Percentiles rank a stretch among this genome's conserved stretches.
phyloP scores from a whole-genome alignment of 1,140 invertebrate species.

The Drosophila melanica region DNA sequence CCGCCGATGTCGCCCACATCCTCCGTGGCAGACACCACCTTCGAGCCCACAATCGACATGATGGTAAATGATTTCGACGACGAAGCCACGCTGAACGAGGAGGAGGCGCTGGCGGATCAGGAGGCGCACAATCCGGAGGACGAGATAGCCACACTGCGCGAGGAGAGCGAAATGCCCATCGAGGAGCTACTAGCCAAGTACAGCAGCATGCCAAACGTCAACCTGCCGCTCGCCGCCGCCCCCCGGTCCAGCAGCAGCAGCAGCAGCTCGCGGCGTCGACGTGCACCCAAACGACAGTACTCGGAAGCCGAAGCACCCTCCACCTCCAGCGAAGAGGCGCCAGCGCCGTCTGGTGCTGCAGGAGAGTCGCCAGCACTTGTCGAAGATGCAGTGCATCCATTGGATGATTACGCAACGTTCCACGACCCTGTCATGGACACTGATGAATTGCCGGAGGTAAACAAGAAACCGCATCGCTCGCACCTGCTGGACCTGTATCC shows the following conservation, averaged over 20 bases:
- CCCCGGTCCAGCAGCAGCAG: slow-evolving; percentile 29
- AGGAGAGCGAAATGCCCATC: slow-evolving; percentile 96
- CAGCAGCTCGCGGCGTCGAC: slow-evolving; percentile 19
- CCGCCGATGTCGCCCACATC: slow-evolving; percentile 63
- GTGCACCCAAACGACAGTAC: slow-evolving; percentile 49
- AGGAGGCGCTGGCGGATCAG: slow-evolving; percentile 95
- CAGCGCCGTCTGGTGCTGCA: background rate
- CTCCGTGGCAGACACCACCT: slow-evolving; percentile 81
- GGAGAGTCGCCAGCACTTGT: background rate
- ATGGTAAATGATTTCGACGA: slow-evolving; percentile 98
- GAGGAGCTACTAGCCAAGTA: slow-evolving; percentile 92
- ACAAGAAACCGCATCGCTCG: slow-evolving; percentile 72
- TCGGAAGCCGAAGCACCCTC: slow-evolving; percentile 26
- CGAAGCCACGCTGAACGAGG: slow-evolving; percentile 97
- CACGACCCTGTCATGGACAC: background rate
- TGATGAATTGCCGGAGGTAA: slow-evolving; percentile 29
- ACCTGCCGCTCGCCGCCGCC: slow-evolving; percentile 23
- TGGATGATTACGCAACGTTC: slow-evolving; percentile 2
- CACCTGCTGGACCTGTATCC: slow-evolving; percentile 76
- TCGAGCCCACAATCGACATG: slow-evolving; percentile 92
- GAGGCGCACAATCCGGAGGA: slow-evolving; percentile 92
- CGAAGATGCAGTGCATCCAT: background rate
- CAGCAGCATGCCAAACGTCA: slow-evolving; percentile 33
- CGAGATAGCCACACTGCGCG: slow-evolving; percentile 94
- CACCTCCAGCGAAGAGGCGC: background rate